These are phyloP conservation scores for Melanaphis sacchari DNA, from an alignment of 1,140 invertebrate species.

Conservation along the genomic window DNA sequence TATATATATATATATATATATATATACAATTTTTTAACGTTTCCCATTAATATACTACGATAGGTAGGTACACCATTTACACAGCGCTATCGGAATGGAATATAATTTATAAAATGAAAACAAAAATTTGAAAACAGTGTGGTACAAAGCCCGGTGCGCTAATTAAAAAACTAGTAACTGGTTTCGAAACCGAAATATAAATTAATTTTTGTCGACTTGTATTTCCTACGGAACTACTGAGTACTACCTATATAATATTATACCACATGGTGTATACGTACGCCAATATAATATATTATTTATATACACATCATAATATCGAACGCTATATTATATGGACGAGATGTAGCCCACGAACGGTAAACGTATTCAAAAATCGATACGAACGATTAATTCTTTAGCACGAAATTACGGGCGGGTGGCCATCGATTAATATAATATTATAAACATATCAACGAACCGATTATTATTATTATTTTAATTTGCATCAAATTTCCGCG, in stretches of 20 bases:
- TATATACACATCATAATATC: background rate
- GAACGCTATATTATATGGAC: background rate
- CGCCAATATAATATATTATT: background rate
- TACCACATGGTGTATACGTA: background rate
- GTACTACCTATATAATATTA: background rate
- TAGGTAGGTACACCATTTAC: background rate
- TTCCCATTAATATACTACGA: background rate
- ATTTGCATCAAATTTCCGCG: background rate
- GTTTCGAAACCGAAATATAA: background rate
- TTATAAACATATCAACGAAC: background rate
- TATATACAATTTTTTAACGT: background rate
- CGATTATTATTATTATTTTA: background rate
- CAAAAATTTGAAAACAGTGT: background rate
- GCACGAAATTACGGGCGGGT: background rate
- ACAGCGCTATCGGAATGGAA: background rate
- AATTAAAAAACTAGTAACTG: conserved; percentile 17
- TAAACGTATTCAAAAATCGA: conserved; percentile 17
- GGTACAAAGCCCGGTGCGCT: background rate
- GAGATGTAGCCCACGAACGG: background rate
- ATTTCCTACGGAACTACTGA: background rate
- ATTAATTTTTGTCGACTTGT: background rate
- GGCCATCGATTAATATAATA: background rate
- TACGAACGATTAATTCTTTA: background rate
- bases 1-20: no score
- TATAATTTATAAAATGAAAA: background rate